These are phyloP conservation scores for Coenobita brevimanus DNA, from an alignment of 1,140 invertebrate genomes.

Conservation along the genomic window DNA sequence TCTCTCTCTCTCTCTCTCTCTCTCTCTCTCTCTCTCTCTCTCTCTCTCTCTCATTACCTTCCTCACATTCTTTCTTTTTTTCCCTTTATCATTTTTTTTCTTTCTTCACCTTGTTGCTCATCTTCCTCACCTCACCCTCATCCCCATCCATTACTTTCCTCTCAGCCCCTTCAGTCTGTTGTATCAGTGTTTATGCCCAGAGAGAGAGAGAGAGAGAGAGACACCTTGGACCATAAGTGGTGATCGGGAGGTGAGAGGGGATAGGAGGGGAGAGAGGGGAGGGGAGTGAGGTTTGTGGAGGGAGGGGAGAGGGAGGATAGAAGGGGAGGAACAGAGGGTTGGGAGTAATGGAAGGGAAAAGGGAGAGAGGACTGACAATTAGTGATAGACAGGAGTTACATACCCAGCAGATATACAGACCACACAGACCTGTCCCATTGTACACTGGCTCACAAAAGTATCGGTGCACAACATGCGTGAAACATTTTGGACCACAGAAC, in stretches of 20 bases:
- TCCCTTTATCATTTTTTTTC: not conserved
- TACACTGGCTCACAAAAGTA: too few species aligned
- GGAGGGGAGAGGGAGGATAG: not conserved
- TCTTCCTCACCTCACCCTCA: not conserved
- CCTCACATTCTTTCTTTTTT: not conserved
- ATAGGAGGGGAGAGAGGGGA: not conserved
- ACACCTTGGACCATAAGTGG: not conserved
- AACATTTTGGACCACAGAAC: too few species aligned
- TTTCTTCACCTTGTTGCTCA: too few species aligned
- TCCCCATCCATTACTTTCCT: too few species aligned
- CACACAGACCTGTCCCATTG: too few species aligned
- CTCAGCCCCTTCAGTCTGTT: too few species aligned
- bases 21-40: not conserved
- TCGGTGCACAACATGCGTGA: too few species aligned
- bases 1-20: too few species aligned
- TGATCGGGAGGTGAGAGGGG: not conserved
- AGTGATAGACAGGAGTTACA: not conserved
- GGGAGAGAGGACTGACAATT: not conserved
- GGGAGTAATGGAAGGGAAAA: not conserved
- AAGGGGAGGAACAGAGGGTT: not conserved
- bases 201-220: constrained; percentile 21
- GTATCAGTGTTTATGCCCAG: too few species aligned
- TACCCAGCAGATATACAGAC: too few species aligned
- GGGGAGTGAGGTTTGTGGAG: not conserved
- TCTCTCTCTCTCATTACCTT: not conserved